Percentiles rank a stretch among this genome's conserved stretches.
These are phyloP conservation scores for Micrastur ruficollis DNA, from an alignment of 2,797 vertebrate species.

Conservation along the genomic window DNA sequence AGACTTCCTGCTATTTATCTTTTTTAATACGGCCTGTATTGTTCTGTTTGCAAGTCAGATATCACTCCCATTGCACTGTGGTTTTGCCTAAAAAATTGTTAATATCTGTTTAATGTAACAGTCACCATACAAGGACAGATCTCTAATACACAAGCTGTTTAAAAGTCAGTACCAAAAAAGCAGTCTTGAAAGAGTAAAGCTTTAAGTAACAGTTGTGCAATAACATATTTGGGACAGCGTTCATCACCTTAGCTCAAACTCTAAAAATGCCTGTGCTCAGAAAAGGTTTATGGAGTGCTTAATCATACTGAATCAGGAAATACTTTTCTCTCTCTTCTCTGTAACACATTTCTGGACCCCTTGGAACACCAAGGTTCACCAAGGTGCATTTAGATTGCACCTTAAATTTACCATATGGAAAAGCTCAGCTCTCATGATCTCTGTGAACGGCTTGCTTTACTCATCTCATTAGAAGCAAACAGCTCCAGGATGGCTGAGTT, in stretches of 20 bases:
- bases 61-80: neutral
- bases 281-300: neutral
- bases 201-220: neutral
- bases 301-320: neutral
- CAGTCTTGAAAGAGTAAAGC: neutral
- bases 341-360: neutral
- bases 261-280: neutral
- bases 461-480: neutral
- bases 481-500: neutral
- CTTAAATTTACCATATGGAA: neutral
- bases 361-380: neutral
- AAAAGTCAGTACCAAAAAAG: neutral
- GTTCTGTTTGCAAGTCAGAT: neutral
- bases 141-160: neutral
- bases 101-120: neutral
- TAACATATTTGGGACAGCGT: neutral
- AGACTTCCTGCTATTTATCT: neutral
- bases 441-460: neutral
- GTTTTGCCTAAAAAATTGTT: neutral
- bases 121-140: neutral
- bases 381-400: neutral
- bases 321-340: neutral
- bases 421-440: neutral
- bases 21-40: neutral
- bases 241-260: neutral